Base-by-base conservation (phyloP, 64 coral and sea anemone species). In the Dendrophyllia cribrosa region DNA sequence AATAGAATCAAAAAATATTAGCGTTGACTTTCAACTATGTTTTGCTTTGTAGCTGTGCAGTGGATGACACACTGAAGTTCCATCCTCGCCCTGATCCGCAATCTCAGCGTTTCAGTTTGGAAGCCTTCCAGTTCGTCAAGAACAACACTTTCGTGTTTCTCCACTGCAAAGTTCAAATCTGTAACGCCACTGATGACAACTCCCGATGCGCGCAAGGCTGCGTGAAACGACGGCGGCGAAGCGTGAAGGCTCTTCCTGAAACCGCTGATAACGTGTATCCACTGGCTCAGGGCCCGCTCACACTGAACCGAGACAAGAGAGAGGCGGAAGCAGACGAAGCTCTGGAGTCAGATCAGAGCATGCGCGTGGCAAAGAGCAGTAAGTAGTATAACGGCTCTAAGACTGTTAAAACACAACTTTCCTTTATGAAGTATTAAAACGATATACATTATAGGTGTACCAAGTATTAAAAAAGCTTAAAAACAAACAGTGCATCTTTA, bases 121-220 rank as follows among this genome's bases (percentile, higher is more conserved):
- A 94, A 44, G 92, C 88, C 26, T 97, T 97, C 53, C 82, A 94
- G 61, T 97, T 88, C 77, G 91, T 97, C 24, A 70, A 46, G 26
- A 66, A 53, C 13, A 64, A 90, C 44, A 78, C 86, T 1, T 94
- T 76, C 48, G 87, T 97, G 64, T 97, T 94, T 63, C 69, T 97
- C 64, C 95, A 97, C 83, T 97, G 95, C 21, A 82, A 84, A 52
- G 86, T 91, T 24, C 75, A 91, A 58, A 88, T 97, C 24, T 97
- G 95, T 47, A 94, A 97, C 59, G 82, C 91, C 20, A 60, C 95
- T 7, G 88, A 97, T 77, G 82, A 82, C 3, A 80, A 70, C 26
- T 97, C 95, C 6, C 66, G 85, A 43, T 97, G 95, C 19, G 67
- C 88, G 2, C 76, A 91, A 76, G 89, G 85, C 73, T 97, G 95